Conservation (phyloP, 2,113 vertebrate species). For the Dasyornis broadbenti region DNA sequence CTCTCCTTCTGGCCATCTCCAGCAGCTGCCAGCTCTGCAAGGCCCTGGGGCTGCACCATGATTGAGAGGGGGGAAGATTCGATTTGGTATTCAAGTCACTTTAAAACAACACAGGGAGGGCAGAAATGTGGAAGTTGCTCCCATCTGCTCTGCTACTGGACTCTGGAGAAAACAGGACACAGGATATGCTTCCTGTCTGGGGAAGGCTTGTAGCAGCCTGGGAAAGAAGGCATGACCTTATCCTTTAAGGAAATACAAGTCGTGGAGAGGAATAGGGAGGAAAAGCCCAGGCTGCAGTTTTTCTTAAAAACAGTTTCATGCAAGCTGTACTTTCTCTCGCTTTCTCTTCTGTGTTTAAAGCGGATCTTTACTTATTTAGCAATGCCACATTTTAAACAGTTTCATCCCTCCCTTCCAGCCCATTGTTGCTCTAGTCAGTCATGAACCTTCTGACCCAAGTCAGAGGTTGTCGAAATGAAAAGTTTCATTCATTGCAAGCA, state of each 20-base stretch:
- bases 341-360: background rate
- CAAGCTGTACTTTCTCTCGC: background rate
- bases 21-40: background rate
- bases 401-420: background rate
- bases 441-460: background rate
- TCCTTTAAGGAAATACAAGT: background rate
- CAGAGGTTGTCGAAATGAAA: background rate
- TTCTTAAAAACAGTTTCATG: background rate
- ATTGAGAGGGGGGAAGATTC: background rate
- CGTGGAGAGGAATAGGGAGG: background rate
- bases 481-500: background rate
- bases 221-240: background rate
- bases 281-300: background rate
- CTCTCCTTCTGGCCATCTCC: background rate
- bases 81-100: background rate
- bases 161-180: conserved; percentile 20
- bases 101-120: background rate
- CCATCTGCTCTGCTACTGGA: background rate
- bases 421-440: background rate
- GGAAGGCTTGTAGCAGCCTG: background rate
- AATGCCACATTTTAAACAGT: background rate
- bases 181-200: conserved; percentile 16
- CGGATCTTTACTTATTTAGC: background rate
- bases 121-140: background rate
- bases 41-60: background rate